Evolutionary conservation across 2,888 invertebrate genomes (phyloP).

Genomic region (Andrena haemorrhoa): DNA sequence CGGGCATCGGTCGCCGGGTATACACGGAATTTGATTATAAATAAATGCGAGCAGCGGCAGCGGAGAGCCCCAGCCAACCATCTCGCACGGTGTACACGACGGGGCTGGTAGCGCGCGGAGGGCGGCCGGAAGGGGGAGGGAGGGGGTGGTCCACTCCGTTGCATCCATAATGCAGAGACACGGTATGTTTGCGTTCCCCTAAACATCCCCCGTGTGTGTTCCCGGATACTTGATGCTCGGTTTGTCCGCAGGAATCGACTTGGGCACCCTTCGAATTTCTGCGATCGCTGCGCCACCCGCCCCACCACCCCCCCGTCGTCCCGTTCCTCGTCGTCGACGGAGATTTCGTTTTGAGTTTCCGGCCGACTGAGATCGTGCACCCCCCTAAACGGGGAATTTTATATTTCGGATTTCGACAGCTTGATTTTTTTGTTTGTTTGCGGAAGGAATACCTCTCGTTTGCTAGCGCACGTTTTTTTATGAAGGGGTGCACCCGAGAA

Average conservation of each 20-base stretch:
- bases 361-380: neutral
- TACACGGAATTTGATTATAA: conserved; percentile 84
- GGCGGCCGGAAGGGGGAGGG: conserved; percentile 38
- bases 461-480: no score
- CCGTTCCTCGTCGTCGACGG: conserved; percentile 21
- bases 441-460: neutral
- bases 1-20: conserved; percentile 78
- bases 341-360: conserved; percentile 70
- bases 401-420: neutral
- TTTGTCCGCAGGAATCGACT: conserved; percentile 79
- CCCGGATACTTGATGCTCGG: conserved; percentile 78
- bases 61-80: conserved; percentile 71
- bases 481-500: no score
- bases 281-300: conserved; percentile 54
- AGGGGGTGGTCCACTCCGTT: conserved; percentile 80
- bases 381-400: neutral
- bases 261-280: conserved; percentile 71
- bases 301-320: neutral
- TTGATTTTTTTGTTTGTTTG: neutral
- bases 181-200: conserved; percentile 81
- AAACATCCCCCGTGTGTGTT: conserved; percentile 81
- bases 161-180: conserved; percentile 84
- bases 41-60: conserved; percentile 81
- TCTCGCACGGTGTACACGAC: conserved; percentile 74
- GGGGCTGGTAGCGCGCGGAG: conserved; percentile 34